Percentiles rank a stretch among this genome's conserved stretches.
phyloP scores from a whole-genome alignment of 1,140 invertebrate genomes.

The Eulimnadia texana region DNA sequence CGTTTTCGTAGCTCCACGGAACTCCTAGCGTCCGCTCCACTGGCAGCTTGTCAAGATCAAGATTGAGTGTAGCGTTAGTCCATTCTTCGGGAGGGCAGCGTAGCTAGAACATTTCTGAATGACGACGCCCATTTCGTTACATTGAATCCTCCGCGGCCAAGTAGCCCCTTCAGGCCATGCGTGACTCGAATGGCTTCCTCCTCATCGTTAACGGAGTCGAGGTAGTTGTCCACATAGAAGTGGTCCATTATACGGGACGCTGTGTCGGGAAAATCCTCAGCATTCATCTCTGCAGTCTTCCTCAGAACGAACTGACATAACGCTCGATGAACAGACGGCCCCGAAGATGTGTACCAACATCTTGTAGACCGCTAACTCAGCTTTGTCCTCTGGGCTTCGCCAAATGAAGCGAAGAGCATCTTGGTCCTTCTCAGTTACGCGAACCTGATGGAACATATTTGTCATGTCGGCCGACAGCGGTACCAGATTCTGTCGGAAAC shows the following conservation, averaged over 20 bases:
- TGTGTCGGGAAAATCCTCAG: slow-evolving; percentile 5
- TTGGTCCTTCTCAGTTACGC: background rate
- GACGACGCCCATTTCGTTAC: slow-evolving; percentile 13
- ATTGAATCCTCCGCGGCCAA: background rate
- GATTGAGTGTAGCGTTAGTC: background rate
- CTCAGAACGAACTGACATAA: background rate
- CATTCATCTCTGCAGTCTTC: background rate
- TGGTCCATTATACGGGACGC: background rate
- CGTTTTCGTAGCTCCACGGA: slow-evolving; percentile 14
- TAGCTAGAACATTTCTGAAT: background rate
- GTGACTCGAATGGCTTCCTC: slow-evolving; percentile 6
- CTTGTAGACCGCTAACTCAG: background rate
- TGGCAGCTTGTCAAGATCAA: slow-evolving; percentile 1
- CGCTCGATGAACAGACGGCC: slow-evolving; percentile 8
- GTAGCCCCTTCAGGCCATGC: background rate
- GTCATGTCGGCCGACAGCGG: slow-evolving; percentile 15
- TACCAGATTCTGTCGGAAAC: slow-evolving; percentile 7
- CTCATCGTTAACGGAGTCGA: background rate
- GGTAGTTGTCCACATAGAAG: slow-evolving; percentile 15
- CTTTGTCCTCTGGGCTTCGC: background rate
- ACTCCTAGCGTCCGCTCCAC: slow-evolving; percentile 14
- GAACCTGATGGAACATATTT: slow-evolving; percentile 20
- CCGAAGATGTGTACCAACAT: slow-evolving; percentile 17
- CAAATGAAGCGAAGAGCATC: slow-evolving; percentile 13
- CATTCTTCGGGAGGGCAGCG: slow-evolving; percentile 1